phyloP scores from a whole-genome alignment of 2,888 invertebrate species.

The Tenodera sinensis region DNA sequence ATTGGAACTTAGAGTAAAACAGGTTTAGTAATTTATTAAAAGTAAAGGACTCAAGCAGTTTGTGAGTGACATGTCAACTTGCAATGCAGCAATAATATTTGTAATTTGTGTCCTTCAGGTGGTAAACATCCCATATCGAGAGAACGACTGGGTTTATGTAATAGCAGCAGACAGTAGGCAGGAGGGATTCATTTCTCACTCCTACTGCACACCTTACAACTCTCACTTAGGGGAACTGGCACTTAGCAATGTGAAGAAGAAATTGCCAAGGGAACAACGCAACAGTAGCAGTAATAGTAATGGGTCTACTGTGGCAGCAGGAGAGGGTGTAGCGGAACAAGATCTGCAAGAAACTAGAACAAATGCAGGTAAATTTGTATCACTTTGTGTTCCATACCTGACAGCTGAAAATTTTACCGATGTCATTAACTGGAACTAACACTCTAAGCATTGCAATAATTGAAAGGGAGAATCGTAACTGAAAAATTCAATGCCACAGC shows the following conservation, averaged over 20 bases:
- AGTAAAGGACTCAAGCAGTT: too few species aligned
- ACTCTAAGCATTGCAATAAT: too few species aligned
- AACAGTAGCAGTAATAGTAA: neutral
- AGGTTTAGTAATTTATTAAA: too few species aligned
- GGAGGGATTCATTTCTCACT: slow-evolving; percentile 93
- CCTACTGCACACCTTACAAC: slow-evolving; percentile 82
- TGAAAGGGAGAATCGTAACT: too few species aligned
- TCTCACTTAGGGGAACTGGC: slow-evolving; percentile 75
- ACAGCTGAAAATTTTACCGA: neutral
- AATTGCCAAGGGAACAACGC: slow-evolving; percentile 65
- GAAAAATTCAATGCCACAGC: too few species aligned
- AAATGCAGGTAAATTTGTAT: slow-evolving; percentile 17
- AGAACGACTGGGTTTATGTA: slow-evolving; percentile 97
- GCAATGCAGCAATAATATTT: neutral
- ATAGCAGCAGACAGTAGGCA: slow-evolving; percentile 84
- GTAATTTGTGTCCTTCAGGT: slow-evolving; percentile 49
- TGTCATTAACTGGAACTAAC: too few species aligned
- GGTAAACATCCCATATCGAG: slow-evolving; percentile 90
- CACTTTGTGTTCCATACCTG: neutral
- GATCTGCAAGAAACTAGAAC: slow-evolving; percentile 24
- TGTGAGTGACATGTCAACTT: neutral
- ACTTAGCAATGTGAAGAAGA: slow-evolving; percentile 69
- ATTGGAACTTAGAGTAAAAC: too few species aligned
- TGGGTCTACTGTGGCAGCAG: slow-evolving; percentile 5
- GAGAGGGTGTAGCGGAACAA: slow-evolving; percentile 16